A percentile compares a stretch with the other conserved stretches of the same genome.
phyloP scores from a whole-genome alignment of 2,888 invertebrate species.

The Lamproptera curius region DNA sequence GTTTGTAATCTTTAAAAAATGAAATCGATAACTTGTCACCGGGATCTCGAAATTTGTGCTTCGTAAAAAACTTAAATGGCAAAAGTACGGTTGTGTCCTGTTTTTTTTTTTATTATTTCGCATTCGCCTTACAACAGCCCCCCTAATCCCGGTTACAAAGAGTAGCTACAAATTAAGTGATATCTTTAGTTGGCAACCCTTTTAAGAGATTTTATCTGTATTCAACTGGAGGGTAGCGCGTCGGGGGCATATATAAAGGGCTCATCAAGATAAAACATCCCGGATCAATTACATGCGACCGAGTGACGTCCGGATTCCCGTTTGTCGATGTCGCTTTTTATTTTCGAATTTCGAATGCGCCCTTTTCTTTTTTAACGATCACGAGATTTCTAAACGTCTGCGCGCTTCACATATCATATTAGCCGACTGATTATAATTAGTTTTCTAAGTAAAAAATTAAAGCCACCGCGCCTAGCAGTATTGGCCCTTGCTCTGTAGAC shows the following conservation, averaged over 20 bases:
- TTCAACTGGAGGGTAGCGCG: conserved; percentile 67
- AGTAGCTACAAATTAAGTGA: conserved; percentile 76
- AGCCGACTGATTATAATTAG: conserved; percentile 1
- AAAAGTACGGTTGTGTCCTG: conserved; percentile 52
- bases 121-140: conserved; percentile 34
- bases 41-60: conserved; percentile 41
- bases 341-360: conserved; percentile 32
- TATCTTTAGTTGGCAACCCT: conserved; percentile 76
- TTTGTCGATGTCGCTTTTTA: conserved; percentile 53
- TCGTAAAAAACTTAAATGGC: conserved; percentile 41
- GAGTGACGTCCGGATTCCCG: conserved; percentile 66
- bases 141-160: conserved; percentile 67
- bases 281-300: conserved; percentile 74
- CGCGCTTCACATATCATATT: conserved; percentile 13
- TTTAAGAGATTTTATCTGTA: conserved; percentile 72
- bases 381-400: conserved; percentile 23
- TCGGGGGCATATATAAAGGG: conserved; percentile 68
- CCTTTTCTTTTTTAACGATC: conserved; percentile 32
- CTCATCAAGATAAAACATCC: conserved; percentile 74
- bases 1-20: conserved; percentile 55
- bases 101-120: conserved; percentile 38
- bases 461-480: too few species aligned
- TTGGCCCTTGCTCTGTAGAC: too few species aligned
- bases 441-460: neutral
- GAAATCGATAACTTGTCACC: conserved; percentile 47